Base-by-base conservation (phyloP, 2,113 vertebrate genomes). In the Hippocampus mohnikei region DNA sequence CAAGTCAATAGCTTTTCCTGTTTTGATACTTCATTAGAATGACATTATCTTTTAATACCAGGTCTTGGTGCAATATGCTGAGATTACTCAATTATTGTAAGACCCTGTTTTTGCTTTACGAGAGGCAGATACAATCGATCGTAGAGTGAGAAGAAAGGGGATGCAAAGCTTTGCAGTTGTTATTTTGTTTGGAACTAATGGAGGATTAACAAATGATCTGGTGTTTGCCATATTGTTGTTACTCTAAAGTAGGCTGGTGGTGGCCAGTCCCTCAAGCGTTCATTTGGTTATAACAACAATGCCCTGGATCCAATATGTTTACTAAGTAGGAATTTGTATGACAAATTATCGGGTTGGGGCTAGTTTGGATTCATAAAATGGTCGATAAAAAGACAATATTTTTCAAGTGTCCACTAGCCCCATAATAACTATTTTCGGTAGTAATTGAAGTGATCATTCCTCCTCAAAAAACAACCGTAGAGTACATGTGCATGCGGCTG, bases 11-110 rank as follows among this genome's bases (percentile, higher is more conserved):
- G 62, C 63, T 62, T 70, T 59, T 81, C 77, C 81, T 90, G 79
- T 85, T 88, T 83, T 87, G 73, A 82, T 82, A 78, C 75, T 83
- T 78, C 75, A 75, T 71, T 78, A 73, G 69, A 78, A 79, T 73
- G n/a, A n/a, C 21, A 62, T 81, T 66, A 84, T 84, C 75, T 74
- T 74, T 79, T 81, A 87, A 84, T 84, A 73, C 78, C 70, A 79
- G 53, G 78, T 83, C 82, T 81, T 72, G 56, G 46, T 69, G 67
- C 81, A 79, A 87, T 85, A 87, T 87, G 73, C 10, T 80, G 40
- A 78, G 71, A 81, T 85, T 70, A 84, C 81, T 82, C 60, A 88
- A 82, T 88, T 83, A 83, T 29, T 71, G 58, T 41, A 68, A 79
- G 67, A 78, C 70, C 77, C 69, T 70, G 53, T 69, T 46, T 71